phyloP scores from a whole-genome alignment of 2,797 vertebrate genomes.

The Sibirionetta formosa region DNA sequence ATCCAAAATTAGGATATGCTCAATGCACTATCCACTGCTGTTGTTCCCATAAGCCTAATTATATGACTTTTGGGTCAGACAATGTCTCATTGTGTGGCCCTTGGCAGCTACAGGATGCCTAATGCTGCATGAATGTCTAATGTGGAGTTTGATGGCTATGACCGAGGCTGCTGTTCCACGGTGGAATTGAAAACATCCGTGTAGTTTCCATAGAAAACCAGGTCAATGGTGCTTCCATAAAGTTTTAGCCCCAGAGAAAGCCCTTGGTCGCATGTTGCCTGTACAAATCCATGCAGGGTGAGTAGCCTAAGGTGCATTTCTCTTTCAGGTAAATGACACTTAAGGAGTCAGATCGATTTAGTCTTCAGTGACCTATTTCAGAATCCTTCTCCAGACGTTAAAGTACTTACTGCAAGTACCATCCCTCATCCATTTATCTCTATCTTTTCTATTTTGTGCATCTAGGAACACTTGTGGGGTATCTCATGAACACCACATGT shows the following conservation, averaged over 20 bases:
- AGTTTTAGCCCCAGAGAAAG: slow-evolving; percentile 13
- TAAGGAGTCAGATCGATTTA: slow-evolving; percentile 3
- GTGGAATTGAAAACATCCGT: slow-evolving; percentile 66
- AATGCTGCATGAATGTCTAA: slow-evolving; percentile 71
- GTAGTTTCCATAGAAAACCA: slow-evolving; percentile 66
- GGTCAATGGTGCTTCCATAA: slow-evolving; percentile 58
- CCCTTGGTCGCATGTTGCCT: neutral
- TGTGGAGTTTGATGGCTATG: slow-evolving; percentile 55
- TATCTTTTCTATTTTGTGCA: neutral
- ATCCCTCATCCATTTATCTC: neutral
- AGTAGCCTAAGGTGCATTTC: neutral
- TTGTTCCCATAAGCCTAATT: slow-evolving; percentile 67
- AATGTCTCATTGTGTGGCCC: slow-evolving; percentile 73
- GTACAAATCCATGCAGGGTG: neutral
- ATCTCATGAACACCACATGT: neutral
- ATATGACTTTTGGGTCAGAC: slow-evolving; percentile 68
- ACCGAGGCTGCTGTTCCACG: neutral
- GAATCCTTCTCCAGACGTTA: neutral
- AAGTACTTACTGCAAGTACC: neutral
- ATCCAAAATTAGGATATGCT: slow-evolving; percentile 62
- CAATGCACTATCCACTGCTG: slow-evolving; percentile 28
- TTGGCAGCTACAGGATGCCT: slow-evolving; percentile 39
- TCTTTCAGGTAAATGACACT: slow-evolving; percentile 38
- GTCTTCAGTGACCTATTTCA: neutral
- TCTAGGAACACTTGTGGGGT: neutral